Evolutionary conservation across 2,113 vertebrate genomes (phyloP), one percentile per base, ranked within the genome.

Genomic region (Pachypanchax playfairii): DNA sequence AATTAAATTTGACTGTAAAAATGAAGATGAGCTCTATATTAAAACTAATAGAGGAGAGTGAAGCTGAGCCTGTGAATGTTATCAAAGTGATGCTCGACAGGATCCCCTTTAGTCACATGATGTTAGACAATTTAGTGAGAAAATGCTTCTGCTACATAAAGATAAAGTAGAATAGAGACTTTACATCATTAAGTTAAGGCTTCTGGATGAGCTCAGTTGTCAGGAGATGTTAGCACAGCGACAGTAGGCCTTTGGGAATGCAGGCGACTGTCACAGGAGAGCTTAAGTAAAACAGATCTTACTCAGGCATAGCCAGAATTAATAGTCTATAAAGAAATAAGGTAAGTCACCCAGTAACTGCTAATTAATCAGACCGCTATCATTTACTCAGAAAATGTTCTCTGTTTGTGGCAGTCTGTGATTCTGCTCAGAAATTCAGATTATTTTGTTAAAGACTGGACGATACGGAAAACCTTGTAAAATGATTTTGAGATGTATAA

Each of bases 171-270:
- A 63, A 21, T 1, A 48, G 11, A 62, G 50, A 50, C 49, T 48
- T 15, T 5, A 59, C 24, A 57, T 73, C 59, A 60, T 79, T 71
- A 77, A 62, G 21, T 42, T 53, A 25, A 46, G 50, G 18, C 52
- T 61, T 52, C 68, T n/a, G 25, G 51, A 57, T 73, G 43, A 51
- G 29, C 48, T 50, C 14, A 61, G 22, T 36, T 69, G 41, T 65
- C 51, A 48, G 55, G 29, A 55, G 14, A 55, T 33, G 55, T 46
- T 14, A 65, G 33, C 11, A 31, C 42, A 4, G 47, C 68, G 50
- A 62, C 65, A 58, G 42, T 7, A 9, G 42, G 3, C 33, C 28
- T 64, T 28, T 42, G 44, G 56, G 12, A 56, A 61, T 42, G 46
- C 50, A 26, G 48, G 44, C 42, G 26, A 48, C 41, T 62, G 33